Evolutionary conservation across 2,797 vertebrate species (phyloP).

Genomic region (Odontamblyopus lacepedii): DNA sequence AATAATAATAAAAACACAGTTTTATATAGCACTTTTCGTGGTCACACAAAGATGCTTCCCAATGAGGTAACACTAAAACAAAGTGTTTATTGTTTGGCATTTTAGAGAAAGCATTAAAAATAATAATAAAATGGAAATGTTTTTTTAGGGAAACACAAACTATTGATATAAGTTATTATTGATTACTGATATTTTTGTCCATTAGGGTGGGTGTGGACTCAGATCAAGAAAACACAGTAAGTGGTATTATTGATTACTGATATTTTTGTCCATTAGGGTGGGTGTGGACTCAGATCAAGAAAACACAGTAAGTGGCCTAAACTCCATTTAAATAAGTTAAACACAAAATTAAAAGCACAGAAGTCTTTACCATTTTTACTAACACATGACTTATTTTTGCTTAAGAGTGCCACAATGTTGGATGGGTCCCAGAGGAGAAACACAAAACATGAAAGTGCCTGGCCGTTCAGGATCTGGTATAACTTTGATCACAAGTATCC

Average conservation of each 20-base stretch:
- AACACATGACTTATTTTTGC: not conserved
- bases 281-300: conserved; percentile 92
- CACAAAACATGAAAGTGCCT: conserved; percentile 91
- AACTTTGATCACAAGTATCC: conserved; percentile 99
- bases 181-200: conserved; percentile 25
- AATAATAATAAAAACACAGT: no score
- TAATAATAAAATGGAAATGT: no score
- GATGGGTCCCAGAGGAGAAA: conserved; percentile 85
- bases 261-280: conserved; percentile 74
- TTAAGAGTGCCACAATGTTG: conserved; percentile 57
- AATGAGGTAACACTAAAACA: no score
- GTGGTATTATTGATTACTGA: conserved; percentile 39
- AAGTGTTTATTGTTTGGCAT: no score
- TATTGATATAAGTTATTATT: not conserved
- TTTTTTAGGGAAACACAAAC: no score
- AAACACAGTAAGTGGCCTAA: conserved; percentile 77
- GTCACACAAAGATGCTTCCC: no score
- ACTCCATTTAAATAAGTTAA: not conserved
- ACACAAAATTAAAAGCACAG: not conserved
- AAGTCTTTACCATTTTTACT: not conserved
- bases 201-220: conserved; percentile 90
- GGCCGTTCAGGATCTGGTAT: conserved; percentile 97
- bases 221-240: conserved; percentile 87
- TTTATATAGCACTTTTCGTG: no score
- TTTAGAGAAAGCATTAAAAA: not conserved